Conservation (phyloP, 2,113 vertebrate genomes). For the Hassar affinis region DNA sequence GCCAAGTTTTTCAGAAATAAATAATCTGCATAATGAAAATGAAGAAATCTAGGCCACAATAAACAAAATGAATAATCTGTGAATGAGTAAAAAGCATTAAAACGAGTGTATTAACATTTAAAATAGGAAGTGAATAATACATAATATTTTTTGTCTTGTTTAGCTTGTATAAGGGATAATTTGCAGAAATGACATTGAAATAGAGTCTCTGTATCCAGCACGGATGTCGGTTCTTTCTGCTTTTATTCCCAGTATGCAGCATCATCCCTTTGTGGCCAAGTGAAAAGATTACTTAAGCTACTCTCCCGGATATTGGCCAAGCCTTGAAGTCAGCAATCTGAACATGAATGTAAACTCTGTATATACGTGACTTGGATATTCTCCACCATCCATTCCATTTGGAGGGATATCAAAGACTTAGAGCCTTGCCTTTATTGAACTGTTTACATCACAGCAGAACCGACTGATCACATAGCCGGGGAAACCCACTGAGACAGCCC, state of each 20-base stretch:
- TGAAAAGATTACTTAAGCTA: slow-evolving; percentile 39
- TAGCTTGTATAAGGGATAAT: background rate
- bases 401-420: slow-evolving; percentile 31
- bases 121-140: background rate
- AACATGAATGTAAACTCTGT: slow-evolving; percentile 43
- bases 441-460: slow-evolving; percentile 26
- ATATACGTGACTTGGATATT: slow-evolving; percentile 35
- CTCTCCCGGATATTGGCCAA: slow-evolving; percentile 3
- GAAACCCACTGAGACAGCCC: slow-evolving; percentile 33
- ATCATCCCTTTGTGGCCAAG: background rate
- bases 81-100: too few species aligned
- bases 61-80: background rate
- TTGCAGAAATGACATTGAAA: background rate
- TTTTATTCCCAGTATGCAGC: background rate
- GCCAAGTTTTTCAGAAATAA: background rate
- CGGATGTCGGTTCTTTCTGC: background rate
- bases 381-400: slow-evolving; percentile 20
- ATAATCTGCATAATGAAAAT: background rate
- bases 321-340: slow-evolving; percentile 48
- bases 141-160: background rate
- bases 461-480: slow-evolving; percentile 20
- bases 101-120: too few species aligned
- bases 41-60: background rate
- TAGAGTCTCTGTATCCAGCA: background rate
- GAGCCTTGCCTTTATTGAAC: slow-evolving; percentile 25